Conservation (phyloP, 2,888 invertebrate species). For the Drosophila sordidapex region DNA sequence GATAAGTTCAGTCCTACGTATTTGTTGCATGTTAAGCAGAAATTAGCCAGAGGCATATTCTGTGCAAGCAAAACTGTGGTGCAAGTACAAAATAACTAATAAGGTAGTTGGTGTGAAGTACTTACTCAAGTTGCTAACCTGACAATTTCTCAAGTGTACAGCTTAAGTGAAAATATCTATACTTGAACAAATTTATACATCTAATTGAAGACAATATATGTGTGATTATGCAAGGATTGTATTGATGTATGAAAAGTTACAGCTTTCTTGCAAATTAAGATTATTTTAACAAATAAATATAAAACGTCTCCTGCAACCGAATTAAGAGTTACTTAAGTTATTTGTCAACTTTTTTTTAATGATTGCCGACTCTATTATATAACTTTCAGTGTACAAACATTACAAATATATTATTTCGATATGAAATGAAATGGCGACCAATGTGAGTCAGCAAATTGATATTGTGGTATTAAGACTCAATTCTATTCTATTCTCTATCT, state of each 20-base stretch:
- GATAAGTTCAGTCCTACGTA: background rate
- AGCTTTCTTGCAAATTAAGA: background rate
- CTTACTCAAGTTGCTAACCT: background rate
- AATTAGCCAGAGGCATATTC: slow-evolving; percentile 12
- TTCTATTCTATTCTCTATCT: background rate
- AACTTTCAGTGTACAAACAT: background rate
- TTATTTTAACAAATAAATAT: background rate
- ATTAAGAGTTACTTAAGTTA: background rate
- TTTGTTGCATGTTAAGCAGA: slow-evolving; percentile 5
- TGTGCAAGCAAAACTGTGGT: slow-evolving; percentile 14
- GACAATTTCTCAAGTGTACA: background rate
- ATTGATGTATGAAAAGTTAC: background rate
- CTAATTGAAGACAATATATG: background rate
- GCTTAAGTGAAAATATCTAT: background rate
- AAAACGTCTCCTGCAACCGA: background rate
- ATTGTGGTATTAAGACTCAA: background rate
- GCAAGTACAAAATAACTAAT: slow-evolving; percentile 1
- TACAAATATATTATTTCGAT: background rate
- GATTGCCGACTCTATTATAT: background rate
- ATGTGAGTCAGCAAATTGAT: slow-evolving; percentile 1
- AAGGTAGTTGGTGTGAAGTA: background rate
- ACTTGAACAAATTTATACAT: background rate
- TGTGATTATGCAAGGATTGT: background rate
- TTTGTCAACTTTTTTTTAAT: background rate
- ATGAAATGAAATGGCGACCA: background rate